Evolutionary conservation across 2,113 vertebrate species (phyloP).

Genomic region (Corythornis madagascariensis): DNA sequence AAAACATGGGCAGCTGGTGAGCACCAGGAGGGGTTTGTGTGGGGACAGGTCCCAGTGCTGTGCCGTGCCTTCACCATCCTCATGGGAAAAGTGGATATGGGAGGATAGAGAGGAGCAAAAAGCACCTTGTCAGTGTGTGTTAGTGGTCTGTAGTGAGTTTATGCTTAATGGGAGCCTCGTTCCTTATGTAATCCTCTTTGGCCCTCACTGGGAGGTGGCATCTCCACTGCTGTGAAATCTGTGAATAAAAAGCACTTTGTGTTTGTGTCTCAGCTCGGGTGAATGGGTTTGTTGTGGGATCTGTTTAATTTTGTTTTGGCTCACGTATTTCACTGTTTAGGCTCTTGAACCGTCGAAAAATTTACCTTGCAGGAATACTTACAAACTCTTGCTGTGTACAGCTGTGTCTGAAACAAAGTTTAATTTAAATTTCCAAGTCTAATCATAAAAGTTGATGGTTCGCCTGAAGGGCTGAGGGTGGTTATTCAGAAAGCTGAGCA

Average conservation of each 20-base stretch:
- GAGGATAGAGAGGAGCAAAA: background rate
- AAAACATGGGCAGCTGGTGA: background rate
- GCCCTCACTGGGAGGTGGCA: background rate
- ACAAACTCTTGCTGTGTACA: constrained; percentile 2
- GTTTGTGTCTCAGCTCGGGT: background rate
- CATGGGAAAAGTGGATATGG: background rate
- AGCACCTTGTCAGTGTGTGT: background rate
- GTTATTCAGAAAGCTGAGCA: constrained; percentile 21
- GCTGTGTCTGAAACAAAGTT: constrained; percentile 43
- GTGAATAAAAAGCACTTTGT: background rate
- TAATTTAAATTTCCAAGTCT: constrained; percentile 59
- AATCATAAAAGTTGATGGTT: constrained; percentile 24
- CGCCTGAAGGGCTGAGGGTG: background rate
- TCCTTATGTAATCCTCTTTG: background rate
- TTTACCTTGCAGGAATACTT: constrained; percentile 42
- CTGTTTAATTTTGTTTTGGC: constrained; percentile 9
- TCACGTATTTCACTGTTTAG: constrained; percentile 7
- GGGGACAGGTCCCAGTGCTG: background rate
- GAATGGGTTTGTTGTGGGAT: background rate
- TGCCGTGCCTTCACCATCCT: background rate
- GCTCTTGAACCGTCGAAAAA: constrained; percentile 33
- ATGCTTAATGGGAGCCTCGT: background rate
- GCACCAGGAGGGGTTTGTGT: background rate
- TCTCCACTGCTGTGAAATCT: background rate
- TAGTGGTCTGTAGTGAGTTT: background rate